phyloP scores from a whole-genome alignment of 2,888 invertebrate species.

The Myopa tessellatipennis region DNA sequence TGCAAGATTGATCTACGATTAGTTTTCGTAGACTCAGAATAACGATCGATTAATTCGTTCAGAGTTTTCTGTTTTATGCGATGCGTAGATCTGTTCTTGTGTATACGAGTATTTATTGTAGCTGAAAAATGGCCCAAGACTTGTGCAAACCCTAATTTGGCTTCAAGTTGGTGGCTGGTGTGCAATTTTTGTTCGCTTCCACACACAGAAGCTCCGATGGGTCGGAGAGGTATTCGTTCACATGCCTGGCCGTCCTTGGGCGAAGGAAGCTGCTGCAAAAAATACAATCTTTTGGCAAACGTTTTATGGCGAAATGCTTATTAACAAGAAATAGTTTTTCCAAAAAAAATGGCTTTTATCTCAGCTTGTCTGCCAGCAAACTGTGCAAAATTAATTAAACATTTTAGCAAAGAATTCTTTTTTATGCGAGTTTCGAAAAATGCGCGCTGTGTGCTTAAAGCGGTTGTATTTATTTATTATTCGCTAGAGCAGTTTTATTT shows the following conservation, averaged over 20 bases:
- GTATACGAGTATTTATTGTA: too few species aligned
- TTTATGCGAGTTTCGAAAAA: background rate
- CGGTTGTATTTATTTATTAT: background rate
- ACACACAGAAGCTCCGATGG: background rate
- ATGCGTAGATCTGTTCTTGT: too few species aligned
- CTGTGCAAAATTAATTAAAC: constrained; percentile 8
- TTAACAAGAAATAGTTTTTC: constrained; percentile 1
- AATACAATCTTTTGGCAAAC: background rate
- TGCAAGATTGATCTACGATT: too few species aligned
- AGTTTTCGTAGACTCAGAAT: too few species aligned
- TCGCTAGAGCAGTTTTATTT: constrained; percentile 5
- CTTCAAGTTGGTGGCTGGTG: too few species aligned
- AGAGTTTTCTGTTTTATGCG: too few species aligned
- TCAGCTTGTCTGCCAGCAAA: background rate
- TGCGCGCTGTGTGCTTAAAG: background rate
- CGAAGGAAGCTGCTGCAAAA: background rate
- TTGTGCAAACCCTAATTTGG: too few species aligned
- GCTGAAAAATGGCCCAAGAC: too few species aligned
- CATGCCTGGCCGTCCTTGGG: background rate
- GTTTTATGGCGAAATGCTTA: background rate
- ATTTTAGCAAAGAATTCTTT: background rate
- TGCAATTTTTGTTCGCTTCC: background rate
- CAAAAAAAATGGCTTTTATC: background rate
- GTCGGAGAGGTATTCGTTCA: background rate
- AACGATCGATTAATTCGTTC: too few species aligned